Evolutionary conservation across 2,888 invertebrate genomes (phyloP).

Genomic region (Hesperia comma): DNA sequence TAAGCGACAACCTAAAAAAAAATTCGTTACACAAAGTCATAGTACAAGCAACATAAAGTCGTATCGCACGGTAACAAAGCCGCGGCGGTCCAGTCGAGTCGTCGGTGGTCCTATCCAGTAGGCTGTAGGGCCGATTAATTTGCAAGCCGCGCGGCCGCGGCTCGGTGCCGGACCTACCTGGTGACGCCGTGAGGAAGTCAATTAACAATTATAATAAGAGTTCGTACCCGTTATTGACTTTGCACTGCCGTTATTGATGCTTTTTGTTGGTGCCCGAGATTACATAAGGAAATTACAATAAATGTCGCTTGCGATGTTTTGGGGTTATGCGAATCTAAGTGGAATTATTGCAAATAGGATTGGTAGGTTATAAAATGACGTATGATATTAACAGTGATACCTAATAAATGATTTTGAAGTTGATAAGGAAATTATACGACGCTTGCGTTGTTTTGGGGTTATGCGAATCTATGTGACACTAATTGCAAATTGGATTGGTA

Average conservation of each 20-base stretch:
- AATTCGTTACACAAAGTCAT: not conserved
- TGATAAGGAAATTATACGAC: not conserved
- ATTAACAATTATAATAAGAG: slow-evolving; percentile 16
- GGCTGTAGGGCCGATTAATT: slow-evolving; percentile 51
- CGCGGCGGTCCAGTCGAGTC: slow-evolving; percentile 55
- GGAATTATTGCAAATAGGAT: too few relatives aligned
- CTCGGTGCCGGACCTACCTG: slow-evolving; percentile 34
- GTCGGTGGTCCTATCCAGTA: slow-evolving; percentile 61
- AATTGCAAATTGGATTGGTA: too few relatives aligned
- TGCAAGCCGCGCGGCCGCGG: slow-evolving; percentile 42
- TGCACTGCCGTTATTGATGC: not conserved
- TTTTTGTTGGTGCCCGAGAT: not conserved
- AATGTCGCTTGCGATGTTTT: not conserved
- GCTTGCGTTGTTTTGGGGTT: not conserved
- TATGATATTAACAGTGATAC: too few relatives aligned
- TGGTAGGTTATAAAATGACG: too few relatives aligned
- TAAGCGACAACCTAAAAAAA: too few relatives aligned
- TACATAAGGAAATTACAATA: not conserved
- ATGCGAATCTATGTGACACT: too few relatives aligned
- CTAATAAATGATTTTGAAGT: too few relatives aligned
- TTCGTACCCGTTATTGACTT: slow-evolving; percentile 7
- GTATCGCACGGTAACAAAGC: slow-evolving; percentile 45
- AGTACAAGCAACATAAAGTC: not conserved
- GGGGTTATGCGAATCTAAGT: too few relatives aligned
- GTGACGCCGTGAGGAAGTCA: slow-evolving; percentile 7